These are phyloP conservation scores for Chondrosia reniformis DNA, from an alignment of 37 sponge, comb jelly and placozoan species.

Conservation along the genomic window DNA sequence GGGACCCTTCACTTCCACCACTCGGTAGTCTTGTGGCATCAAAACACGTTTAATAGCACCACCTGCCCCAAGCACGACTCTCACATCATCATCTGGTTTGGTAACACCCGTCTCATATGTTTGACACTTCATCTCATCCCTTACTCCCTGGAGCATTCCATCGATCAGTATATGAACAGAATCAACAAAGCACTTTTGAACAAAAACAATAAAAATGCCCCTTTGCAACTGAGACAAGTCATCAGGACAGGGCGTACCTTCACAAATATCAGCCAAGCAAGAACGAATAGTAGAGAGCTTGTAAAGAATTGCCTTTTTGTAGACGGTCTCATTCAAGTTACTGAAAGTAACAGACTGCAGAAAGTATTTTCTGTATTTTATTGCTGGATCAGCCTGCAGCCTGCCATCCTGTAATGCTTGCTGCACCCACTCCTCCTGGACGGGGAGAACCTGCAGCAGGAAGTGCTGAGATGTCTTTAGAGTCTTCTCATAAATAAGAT, in stretches of 20 bases:
- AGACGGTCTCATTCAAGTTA: constrained; percentile 17
- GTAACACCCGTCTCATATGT: constrained; percentile 32
- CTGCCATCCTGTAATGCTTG: constrained; percentile 43
- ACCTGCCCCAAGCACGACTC: constrained; percentile 48
- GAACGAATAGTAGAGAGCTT: neutral
- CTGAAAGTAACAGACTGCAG: constrained; percentile 23
- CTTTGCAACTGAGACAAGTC: neutral
- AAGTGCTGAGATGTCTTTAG: constrained; percentile 63
- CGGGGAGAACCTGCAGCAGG: constrained; percentile 50
- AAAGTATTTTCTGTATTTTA: constrained; percentile 1
- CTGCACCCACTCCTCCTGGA: constrained; percentile 61
- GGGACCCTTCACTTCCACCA: constrained; percentile 32
- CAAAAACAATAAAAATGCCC: constrained; percentile 20
- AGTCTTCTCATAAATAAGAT: constrained; percentile 58
- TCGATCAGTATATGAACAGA: neutral
- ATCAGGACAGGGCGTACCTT: neutral
- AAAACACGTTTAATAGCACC: constrained; percentile 43
- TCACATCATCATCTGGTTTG: constrained; percentile 24
- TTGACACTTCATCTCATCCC: constrained; percentile 10
- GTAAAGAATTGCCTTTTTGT: neutral
- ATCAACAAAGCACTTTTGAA: constrained; percentile 10
- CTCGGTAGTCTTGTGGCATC: constrained; percentile 50
- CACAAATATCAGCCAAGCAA: neutral
- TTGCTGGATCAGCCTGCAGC: constrained; percentile 27
- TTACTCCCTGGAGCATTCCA: neutral